Conservation (phyloP, 2,113 vertebrate genomes). For the Malurus elegans region DNA sequence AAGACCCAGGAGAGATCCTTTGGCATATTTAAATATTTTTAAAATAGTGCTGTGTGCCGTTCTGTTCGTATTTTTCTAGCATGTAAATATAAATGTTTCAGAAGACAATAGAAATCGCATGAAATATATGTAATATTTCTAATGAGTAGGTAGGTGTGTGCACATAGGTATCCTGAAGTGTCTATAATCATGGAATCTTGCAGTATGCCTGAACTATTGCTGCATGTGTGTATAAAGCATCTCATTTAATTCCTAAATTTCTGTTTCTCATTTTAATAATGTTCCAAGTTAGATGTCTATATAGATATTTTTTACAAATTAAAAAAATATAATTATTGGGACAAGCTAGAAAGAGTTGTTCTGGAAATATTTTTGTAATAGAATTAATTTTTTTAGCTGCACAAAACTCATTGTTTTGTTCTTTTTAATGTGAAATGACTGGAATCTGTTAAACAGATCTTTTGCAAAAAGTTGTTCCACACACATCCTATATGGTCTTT, state of each 20-base stretch:
- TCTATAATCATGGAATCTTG: not conserved
- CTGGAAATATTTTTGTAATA: not conserved
- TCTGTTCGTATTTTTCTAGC: not conserved
- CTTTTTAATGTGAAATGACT: not conserved
- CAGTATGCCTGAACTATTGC: not conserved
- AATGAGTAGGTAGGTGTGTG: not conserved
- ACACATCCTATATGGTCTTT: not conserved
- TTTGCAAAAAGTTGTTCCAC: not conserved
- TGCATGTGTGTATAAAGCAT: not conserved
- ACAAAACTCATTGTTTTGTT: not conserved
- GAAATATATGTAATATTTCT: not conserved
- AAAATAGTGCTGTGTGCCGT: not conserved
- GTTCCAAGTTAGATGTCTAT: not conserved
- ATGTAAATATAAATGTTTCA: not conserved
- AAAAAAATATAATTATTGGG: not conserved
- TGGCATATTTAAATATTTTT: not conserved
- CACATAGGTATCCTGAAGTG: not conserved
- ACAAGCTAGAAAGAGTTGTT: not conserved
- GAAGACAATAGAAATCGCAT: not conserved
- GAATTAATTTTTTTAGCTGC: not conserved
- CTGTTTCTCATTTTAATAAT: not conserved
- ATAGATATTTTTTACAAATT: not conserved
- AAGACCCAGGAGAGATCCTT: not conserved
- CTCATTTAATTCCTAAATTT: not conserved
- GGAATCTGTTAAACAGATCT: not conserved